phyloP scores from a whole-genome alignment of 2,113 vertebrate genomes.

The Irena cyanogastra region DNA sequence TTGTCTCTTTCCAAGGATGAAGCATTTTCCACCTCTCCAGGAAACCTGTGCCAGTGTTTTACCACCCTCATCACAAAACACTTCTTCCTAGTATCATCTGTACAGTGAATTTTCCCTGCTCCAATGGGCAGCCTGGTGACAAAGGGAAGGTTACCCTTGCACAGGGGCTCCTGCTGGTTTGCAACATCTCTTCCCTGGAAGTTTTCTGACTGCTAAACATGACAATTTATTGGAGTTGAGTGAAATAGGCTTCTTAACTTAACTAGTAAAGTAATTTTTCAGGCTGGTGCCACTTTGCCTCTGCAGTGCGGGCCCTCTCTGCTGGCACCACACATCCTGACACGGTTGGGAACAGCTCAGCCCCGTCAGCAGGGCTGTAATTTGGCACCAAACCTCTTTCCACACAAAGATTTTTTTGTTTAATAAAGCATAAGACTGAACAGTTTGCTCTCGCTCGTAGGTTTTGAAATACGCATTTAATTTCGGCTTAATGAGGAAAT shows the following conservation, averaged over 20 bases:
- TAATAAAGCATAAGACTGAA: slow-evolving; percentile 37
- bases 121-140: accelerated
- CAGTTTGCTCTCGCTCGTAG: slow-evolving; percentile 15
- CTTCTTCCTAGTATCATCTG: accelerated
- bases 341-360: not conserved
- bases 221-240: not conserved
- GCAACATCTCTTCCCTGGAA: not conserved
- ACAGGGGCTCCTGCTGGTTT: not conserved
- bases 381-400: slow-evolving; percentile 18
- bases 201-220: not conserved
- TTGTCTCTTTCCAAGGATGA: no score
- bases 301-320: not conserved
- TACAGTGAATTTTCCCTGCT: not conserved
- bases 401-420: not conserved
- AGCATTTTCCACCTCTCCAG: not conserved
- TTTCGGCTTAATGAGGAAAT: slow-evolving; percentile 54
- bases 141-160: not conserved
- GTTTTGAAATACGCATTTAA: slow-evolving; percentile 69
- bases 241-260: not conserved
- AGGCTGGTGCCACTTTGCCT: not conserved
- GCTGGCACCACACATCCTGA: not conserved
- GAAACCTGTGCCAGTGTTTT: not conserved
- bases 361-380: not conserved
- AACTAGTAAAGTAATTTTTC: not conserved
- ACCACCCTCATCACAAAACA: not conserved